Base-by-base conservation (phyloP, 2,797 vertebrate genomes). In the Phrynocephalus guinanensis region DNA sequence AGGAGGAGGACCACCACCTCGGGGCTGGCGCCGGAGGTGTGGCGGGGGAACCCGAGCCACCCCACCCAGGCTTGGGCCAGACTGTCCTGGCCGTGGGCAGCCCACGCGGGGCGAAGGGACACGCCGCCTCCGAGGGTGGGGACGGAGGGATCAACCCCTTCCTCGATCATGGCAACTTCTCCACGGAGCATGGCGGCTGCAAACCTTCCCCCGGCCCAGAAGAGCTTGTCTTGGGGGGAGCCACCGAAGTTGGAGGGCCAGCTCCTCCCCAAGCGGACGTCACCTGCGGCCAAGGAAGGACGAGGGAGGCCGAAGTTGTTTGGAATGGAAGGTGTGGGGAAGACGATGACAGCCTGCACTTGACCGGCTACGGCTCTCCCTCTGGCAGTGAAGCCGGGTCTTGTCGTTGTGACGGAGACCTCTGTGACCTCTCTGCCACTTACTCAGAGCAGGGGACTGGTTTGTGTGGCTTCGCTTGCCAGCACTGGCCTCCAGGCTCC, bases 381-480 rank as follows among this genome's bases (percentile, higher is more conserved):
- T 44, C 38, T 6, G 56, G 66, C 44, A 71, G 88, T 85, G 87
- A 87, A 92, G 8, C 38, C 84, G 81, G 63, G 68, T n/a, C 84
- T 89, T 95, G 94, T 86, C 73, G 86, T 68, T 96, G 93, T 87
- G 91, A 81, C 22, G 84, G 91, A 4, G 90, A 86, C 3, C 78
- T 85, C 72, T 56, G 88, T 11, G 18, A 93, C 1, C 80, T 75
- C 1, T 90, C 92, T 79, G 90, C 88, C 76, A 76, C 88, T 81
- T 82, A 83, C 11, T 82, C 92, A 13, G 92, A 90, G 72, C 91
- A 81, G 50, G 89, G 83, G 89, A 87, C 94, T 5, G 85, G 88
- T 28, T 91, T 93, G 79, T 93, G 92, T 83, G 90, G 89, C 85
- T 91, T 85, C 44, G 82, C 88, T 86, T 96, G 94, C 78, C 91